phyloP scores from a whole-genome alignment of 2,888 invertebrate species.

The Tipula unca region DNA sequence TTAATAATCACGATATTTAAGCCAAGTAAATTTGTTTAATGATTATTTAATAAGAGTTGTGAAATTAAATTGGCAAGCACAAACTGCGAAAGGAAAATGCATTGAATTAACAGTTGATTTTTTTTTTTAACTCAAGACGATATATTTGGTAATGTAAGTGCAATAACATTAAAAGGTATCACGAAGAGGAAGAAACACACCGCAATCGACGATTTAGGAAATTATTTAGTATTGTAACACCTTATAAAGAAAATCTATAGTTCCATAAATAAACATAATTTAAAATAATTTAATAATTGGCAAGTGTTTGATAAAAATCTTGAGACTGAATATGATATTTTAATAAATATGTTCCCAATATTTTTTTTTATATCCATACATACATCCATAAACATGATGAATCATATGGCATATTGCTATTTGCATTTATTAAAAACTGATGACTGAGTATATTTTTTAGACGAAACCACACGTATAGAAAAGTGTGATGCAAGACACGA shows the following conservation, averaged over 20 bases:
- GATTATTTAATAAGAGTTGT: not conserved
- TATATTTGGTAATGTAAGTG: not conserved
- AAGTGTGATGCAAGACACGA: not conserved
- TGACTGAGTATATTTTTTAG: not conserved
- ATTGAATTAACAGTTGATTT: not conserved
- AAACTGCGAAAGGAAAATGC: not conserved
- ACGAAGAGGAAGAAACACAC: not conserved
- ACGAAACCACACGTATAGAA: not conserved
- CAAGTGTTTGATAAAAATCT: not conserved
- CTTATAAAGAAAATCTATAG: not conserved
- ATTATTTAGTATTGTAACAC: not conserved
- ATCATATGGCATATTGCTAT: not conserved
- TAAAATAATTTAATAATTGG: not conserved
- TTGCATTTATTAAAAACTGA: not conserved
- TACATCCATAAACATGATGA: not conserved
- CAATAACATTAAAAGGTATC: not conserved
- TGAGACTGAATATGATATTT: not conserved
- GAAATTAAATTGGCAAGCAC: not conserved
- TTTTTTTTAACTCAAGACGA: not conserved
- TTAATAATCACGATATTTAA: not conserved
- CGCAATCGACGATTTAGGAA: not conserved
- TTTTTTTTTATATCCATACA: not conserved
- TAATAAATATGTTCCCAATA: not conserved
- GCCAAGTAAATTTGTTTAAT: not conserved
- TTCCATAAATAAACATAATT: not conserved